Evolutionary conservation across 2,113 vertebrate species (phyloP), one percentile per base, ranked within the genome.

Genomic region (Tragelaphus scriptus): DNA sequence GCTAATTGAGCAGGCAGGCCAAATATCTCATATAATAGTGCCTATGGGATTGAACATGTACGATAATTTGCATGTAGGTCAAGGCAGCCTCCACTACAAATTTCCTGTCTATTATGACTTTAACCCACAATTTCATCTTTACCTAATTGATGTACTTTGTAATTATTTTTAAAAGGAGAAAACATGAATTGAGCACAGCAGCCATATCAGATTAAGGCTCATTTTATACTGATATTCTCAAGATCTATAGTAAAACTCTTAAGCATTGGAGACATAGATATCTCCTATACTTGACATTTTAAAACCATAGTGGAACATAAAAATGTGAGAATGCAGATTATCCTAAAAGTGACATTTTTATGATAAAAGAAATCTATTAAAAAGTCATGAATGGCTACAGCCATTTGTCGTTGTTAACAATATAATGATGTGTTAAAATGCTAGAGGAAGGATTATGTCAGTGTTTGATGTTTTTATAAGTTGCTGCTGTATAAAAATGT

Each of bases 371-470:
- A 97, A 98, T 98, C 97, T 97, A 96, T 97, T 98, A 96, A 98
- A 98, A 98, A 98, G 96, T 97, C 91, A 94, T 85, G 97, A 97
- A 94, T 90, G 94, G 91, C 85, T 95, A 95, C 10, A 95, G 89
- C 80, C 95, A 71, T 98, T 97, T 98, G 97, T 98, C 95, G 1
- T 88, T 98, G 96, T 97, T 98, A 98, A 97, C 96, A 97, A 94
- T 98, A 97, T 98, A 98, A 97, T 97, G 98, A 96, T 97, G 96
- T 97, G 97, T 97, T 98, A 98, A 98, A 98, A 98, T 94, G 96
- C 95, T 97, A 88, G 93, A 97, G 98, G 97, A 98, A 98, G 98
- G 98, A 94, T 97, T 98, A 96, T 98, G 98, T 97, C 98, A 97
- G 95, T 93, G 87, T 96, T 88, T 98, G 97, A 98, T 98, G 95